Evolutionary conservation across 2,113 vertebrate genomes (phyloP).

Genomic region (Lucifuga dentata): DNA sequence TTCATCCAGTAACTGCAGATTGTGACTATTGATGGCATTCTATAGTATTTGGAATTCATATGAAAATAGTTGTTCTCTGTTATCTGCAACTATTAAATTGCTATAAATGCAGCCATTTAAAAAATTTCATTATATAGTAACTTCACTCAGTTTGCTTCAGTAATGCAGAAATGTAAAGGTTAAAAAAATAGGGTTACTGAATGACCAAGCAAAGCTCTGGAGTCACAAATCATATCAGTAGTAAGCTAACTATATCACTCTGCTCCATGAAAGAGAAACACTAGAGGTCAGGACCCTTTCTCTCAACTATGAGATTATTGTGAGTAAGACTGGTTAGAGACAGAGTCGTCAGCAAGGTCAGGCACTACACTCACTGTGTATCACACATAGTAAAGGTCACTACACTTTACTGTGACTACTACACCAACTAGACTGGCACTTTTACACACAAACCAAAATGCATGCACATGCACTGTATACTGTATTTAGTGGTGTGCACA

Average conservation of each 20-base stretch:
- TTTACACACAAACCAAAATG: background rate
- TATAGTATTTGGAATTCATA: too few species aligned
- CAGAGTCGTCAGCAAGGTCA: constrained; percentile 29
- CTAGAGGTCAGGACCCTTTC: constrained; percentile 55
- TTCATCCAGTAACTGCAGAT: too few species aligned
- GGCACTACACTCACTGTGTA: background rate
- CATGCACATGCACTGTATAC: background rate
- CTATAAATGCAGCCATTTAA: too few species aligned
- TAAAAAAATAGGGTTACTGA: background rate
- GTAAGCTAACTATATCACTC: constrained; percentile 46
- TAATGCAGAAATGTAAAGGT: background rate
- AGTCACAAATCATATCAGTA: constrained; percentile 32
- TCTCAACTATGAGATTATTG: constrained; percentile 54
- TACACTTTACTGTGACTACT: too few species aligned
- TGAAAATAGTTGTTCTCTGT: too few species aligned
- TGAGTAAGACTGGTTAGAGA: too few species aligned
- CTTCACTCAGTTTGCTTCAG: background rate
- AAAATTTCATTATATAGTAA: too few species aligned
- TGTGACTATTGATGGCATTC: too few species aligned
- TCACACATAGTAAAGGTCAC: too few species aligned
- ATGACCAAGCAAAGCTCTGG: background rate
- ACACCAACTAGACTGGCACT: constrained; percentile 1
- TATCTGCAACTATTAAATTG: too few species aligned
- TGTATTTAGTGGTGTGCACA: constrained; percentile 4
- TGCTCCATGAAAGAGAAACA: constrained; percentile 62